phyloP scores from a whole-genome alignment of 2,888 invertebrate genomes.

The Phrixothrix hirtus region DNA sequence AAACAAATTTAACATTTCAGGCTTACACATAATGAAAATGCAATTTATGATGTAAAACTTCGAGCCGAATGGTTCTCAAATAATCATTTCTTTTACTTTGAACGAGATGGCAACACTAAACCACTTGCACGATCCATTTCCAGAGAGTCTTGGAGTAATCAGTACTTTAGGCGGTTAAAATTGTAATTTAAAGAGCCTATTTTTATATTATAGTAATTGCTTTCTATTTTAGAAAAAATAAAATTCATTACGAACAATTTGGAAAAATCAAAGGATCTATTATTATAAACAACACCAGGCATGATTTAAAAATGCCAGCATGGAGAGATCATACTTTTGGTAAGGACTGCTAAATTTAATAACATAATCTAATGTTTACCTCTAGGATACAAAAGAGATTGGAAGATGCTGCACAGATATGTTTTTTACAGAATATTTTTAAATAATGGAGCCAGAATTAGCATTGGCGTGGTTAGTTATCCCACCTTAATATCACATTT shows the following conservation, averaged over 20 bases:
- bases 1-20: too few relatives aligned
- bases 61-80: slow-evolving; percentile 66
- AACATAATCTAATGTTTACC: slow-evolving; percentile 15
- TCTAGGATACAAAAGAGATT: slow-evolving; percentile 70
- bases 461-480: slow-evolving; percentile 76
- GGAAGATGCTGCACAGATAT: slow-evolving; percentile 75
- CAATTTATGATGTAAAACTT: slow-evolving; percentile 63
- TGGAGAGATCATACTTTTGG: slow-evolving; percentile 83
- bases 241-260: slow-evolving; percentile 84
- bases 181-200: slow-evolving; percentile 56
- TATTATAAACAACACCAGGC: slow-evolving; percentile 59
- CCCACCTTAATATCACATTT: slow-evolving; percentile 68
- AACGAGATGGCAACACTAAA: slow-evolving; percentile 68
- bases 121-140: slow-evolving; percentile 74
- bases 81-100: slow-evolving; percentile 71
- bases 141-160: slow-evolving; percentile 71
- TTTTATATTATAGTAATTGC: slow-evolving; percentile 11
- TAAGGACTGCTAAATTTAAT: slow-evolving; percentile 43
- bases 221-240: slow-evolving; percentile 64
- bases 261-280: slow-evolving; percentile 67
- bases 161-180: slow-evolving; percentile 68
- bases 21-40: slow-evolving; percentile 51
- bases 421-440: slow-evolving; percentile 78
- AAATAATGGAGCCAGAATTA: slow-evolving; percentile 68
- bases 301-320: slow-evolving; percentile 62